Conservation (phyloP, 2,888 invertebrate genomes). For the Hybos culiciformis region DNA sequence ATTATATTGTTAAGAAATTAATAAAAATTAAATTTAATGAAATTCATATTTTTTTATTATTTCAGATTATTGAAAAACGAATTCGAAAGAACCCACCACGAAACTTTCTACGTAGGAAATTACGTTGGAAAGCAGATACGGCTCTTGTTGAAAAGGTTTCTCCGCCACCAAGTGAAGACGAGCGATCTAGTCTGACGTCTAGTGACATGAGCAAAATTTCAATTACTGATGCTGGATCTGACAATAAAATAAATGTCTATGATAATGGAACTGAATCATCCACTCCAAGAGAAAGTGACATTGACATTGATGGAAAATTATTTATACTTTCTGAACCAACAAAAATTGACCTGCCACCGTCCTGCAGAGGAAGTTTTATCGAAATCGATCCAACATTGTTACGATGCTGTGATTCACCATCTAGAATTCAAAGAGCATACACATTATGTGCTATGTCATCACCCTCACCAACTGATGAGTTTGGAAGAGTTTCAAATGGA, state of each 20-base stretch:
- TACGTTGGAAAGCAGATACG: neutral
- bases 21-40: too few relatives aligned
- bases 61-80: neutral
- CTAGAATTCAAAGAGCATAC: conserved; percentile 26
- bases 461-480: conserved; percentile 18
- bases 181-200: too few relatives aligned
- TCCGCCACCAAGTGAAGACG: too few relatives aligned
- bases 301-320: neutral
- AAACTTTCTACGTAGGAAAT: neutral
- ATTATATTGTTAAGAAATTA: too few relatives aligned
- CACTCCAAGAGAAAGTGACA: neutral
- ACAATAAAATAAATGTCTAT: too few relatives aligned
- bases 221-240: neutral
- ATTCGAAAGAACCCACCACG: neutral
- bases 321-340: neutral
- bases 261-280: too few relatives aligned
- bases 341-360: too few relatives aligned
- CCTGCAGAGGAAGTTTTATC: too few relatives aligned
- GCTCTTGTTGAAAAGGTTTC: neutral
- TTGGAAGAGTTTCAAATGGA: neutral
- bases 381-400: neutral
- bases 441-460: conserved; percentile 25
- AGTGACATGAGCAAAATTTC: too few relatives aligned
- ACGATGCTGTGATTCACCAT: conserved; percentile 18
- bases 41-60: neutral